Evolutionary conservation across 2,113 vertebrate species (phyloP).

Genomic region (Sakesphorus luctuosus): DNA sequence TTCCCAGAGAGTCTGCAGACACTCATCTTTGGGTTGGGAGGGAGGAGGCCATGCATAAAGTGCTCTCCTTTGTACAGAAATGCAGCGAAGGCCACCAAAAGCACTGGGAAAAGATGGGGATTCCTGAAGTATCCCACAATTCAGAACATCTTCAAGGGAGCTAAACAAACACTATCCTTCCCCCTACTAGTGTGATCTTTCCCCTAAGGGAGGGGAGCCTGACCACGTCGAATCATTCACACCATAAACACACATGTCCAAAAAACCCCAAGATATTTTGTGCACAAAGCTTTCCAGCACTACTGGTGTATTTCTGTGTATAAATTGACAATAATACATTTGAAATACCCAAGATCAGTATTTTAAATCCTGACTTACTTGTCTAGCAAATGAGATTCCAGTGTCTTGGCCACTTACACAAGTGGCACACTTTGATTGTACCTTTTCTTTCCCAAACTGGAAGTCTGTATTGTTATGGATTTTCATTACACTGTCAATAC

Average conservation of each 20-base stretch:
- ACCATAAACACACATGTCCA: not conserved
- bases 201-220: not conserved
- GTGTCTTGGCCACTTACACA: not conserved
- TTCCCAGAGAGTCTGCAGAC: not conserved
- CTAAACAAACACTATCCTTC: not conserved
- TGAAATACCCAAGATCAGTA: not conserved
- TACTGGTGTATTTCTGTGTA: not conserved
- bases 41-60: rapidly evolving
- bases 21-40: not conserved
- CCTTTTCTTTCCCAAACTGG: not conserved
- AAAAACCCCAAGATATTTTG: not conserved
- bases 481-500: not conserved
- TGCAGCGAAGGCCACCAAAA: not conserved
- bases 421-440: not conserved
- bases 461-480: not conserved
- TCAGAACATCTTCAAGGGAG: not conserved
- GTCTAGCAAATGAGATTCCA: not conserved
- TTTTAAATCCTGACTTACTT: not conserved
- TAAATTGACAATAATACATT: not conserved
- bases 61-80: not conserved
- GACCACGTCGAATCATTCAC: not conserved
- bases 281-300: not conserved
- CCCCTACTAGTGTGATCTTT: not conserved
- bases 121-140: not conserved
- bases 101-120: rapidly evolving